Evolutionary conservation across 2,797 vertebrate species (phyloP).

Genomic region (Etheostoma nigrum): DNA sequence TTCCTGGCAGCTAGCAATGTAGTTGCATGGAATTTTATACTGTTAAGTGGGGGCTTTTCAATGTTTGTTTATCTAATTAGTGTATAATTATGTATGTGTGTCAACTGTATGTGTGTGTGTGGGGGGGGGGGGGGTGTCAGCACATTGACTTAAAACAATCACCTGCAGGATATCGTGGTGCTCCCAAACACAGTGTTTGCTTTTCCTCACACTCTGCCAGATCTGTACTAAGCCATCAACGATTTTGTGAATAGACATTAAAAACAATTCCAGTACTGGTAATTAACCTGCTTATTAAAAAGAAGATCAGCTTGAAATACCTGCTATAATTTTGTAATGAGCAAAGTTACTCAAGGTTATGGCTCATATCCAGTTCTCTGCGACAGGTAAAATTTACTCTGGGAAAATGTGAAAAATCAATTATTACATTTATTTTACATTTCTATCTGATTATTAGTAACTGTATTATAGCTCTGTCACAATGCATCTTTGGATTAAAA

Average conservation of each 20-base stretch:
- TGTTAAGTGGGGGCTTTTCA: conserved; percentile 16
- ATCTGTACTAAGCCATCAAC: conserved; percentile 42
- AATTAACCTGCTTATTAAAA: conserved; percentile 30
- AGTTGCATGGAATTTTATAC: conserved; percentile 18
- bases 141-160: conserved; percentile 48
- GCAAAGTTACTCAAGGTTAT: conserved; percentile 9
- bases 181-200: conserved; percentile 39
- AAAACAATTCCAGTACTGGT: conserved; percentile 33
- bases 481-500: not conserved
- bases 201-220: conserved; percentile 65
- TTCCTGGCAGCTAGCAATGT: conserved; percentile 36
- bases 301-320: conserved; percentile 25
- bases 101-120: not conserved
- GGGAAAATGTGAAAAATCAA: not conserved
- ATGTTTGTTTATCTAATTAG: conserved; percentile 40
- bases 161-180: conserved; percentile 52
- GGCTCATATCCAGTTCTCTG: not conserved
- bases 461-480: not conserved
- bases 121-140: conserved; percentile 28
- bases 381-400: not conserved
- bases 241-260: conserved; percentile 42
- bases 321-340: conserved; percentile 31
- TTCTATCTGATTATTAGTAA: not conserved
- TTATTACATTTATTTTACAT: conserved; percentile 7
- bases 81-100: conserved; percentile 26